Evolutionary conservation across 1,140 invertebrate genomes (phyloP), one percentile per base, ranked within the genome.

Genomic region (Cotesia glomerata): DNA sequence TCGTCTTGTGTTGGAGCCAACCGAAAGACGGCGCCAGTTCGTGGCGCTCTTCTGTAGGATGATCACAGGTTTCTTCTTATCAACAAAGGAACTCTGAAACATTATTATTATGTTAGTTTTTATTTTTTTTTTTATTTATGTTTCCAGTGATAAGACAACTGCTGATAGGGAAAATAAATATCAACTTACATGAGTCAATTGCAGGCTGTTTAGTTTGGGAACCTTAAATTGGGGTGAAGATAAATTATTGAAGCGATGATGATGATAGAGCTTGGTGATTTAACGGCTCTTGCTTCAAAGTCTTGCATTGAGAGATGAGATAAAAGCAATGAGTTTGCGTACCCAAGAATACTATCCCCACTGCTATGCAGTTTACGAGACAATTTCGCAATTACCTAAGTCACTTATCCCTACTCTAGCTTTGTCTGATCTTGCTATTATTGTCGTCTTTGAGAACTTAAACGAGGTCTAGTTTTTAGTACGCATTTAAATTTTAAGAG

Each of bases 391-490:
- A 14, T 14, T 16, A 56, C 52, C 52, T 63, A 51, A n/a, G 14
- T 65, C 63, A 51, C 13, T 51, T 16, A 16, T 52, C 26, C 16
- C 35, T 52, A 52, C 39, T 45, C 5, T 5, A 45, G 11, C 11
- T 52, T 56, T 51, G 9, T n/a, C 36, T 51, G 13, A 16, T 49
- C 68, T 56, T 69, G 51, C 67, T 56, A 73, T 39, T 64, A 18
- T 39, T 61, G 45, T 58, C 54, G 14, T 18, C 63, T 68, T 9
- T 9, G 66, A 73, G 72, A 73, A 75, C 79, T 79, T 65, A 76
- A 78, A 79, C 76, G 76, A 74, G 75, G 77, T 80, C 79, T 80
- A 79, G 61, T 80, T 80, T 79, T 81, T 76, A 80, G 79, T 80
- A 81, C 79, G 81, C 81, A 79, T 76, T 73, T 67, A 73, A 77